Evolutionary conservation across 2,797 vertebrate genomes (phyloP).

Genomic region (Callimico goeldii): DNA sequence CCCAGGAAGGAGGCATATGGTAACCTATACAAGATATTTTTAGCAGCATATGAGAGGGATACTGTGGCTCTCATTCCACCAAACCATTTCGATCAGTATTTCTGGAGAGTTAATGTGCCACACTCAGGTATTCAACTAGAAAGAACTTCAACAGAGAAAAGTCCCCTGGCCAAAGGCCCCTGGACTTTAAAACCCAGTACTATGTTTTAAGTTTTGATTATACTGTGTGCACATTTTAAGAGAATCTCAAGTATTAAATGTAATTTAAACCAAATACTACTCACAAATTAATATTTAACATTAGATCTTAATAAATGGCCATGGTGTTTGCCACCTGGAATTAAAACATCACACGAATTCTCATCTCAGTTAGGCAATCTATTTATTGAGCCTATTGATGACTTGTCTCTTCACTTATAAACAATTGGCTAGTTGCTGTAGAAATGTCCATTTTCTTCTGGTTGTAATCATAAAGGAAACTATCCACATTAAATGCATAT

Average conservation of each 20-base stretch:
- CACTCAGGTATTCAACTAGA: not conserved
- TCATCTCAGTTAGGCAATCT: not conserved
- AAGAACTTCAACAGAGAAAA: not conserved
- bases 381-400: not conserved
- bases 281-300: conserved; percentile 35
- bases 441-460: not conserved
- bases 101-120: not conserved
- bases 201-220: not conserved
- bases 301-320: not conserved
- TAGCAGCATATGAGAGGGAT: not conserved
- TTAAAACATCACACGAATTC: conserved; percentile 20
- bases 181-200: not conserved
- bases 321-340: not conserved
- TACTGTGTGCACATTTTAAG: not conserved
- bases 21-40: not conserved
- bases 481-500: not conserved
- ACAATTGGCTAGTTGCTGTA: not conserved
- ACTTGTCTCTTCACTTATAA: not conserved
- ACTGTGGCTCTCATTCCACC: not conserved
- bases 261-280: conserved; percentile 1
- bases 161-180: not conserved
- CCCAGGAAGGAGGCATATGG: not conserved
- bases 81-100: not conserved
- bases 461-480: not conserved
- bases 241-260: not conserved